Evolutionary conservation across 2,797 vertebrate genomes (phyloP), one percentile per base, ranked within the genome.

Genomic region (Mycteria americana): DNA sequence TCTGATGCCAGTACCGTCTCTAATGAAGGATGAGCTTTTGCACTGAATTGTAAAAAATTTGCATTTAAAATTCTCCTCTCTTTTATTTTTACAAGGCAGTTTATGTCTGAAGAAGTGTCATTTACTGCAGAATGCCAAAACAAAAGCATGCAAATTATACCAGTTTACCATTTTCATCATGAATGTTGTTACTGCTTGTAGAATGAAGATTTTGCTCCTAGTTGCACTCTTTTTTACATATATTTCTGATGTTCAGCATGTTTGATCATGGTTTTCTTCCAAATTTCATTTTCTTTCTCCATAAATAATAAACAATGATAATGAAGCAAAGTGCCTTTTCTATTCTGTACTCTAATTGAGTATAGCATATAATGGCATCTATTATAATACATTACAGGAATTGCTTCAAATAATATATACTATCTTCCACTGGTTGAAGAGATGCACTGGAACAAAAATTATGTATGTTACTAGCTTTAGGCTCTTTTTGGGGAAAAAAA

Each of bases 101-200:
- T 95, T 86, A 54, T 90, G n/a, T 94, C 74, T 94, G 76, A 90
- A 78, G 57, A 90, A 88, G 22, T 94, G 83, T 84, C 80, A 84
- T 92, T 81, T 94, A 57, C 57, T 86, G 83, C 57, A 86, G 59
- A 90, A 73, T 24, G 45, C 62, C 63, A 76, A 89, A 94, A 92
- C 65, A 91, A 76, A 93, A 86, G 57, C 65, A 69, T 79, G 69
- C 33, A 88, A 89, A 94, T 93, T 56, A 69, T 62, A 69, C 18
- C 31, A 84, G 35, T 92, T 93, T 87, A 81, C 64, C 37, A 18
- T 94, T 97, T 97, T 92, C 73, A 92, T 67, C 48, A 64, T 76
- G 41, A 89, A 64, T 85, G 68, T 92, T 93, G 56, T 83, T 77
- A 67, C 39, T 91, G 37, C 75, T 70, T 60, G 24, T 62, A 51